phyloP scores from a whole-genome alignment of 35 echinoderm and acorn worm species.

The Ophiothrix spiculata region DNA sequence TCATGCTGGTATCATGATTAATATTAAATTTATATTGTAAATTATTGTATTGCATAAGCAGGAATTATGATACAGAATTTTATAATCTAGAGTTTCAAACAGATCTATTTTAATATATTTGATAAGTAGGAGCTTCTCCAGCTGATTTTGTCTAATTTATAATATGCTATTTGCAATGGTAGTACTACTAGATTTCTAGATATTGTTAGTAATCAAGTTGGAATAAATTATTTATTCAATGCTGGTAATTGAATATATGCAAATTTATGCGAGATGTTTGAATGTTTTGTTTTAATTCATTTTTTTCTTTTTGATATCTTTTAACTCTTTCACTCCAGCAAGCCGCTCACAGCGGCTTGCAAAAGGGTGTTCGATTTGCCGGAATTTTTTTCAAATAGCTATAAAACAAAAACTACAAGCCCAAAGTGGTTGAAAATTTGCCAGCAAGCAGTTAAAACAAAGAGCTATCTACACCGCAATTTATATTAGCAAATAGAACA shows the following conservation, averaged over 20 bases:
- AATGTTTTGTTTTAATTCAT: not conserved
- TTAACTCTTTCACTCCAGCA: too few species aligned
- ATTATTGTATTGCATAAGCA: not conserved
- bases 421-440: too few species aligned
- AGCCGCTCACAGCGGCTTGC: too few species aligned
- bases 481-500: too few species aligned
- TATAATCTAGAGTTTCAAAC: not conserved
- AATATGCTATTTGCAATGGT: not conserved
- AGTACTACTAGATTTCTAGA: not conserved
- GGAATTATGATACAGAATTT: not conserved
- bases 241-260: not conserved
- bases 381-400: too few species aligned
- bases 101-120: constrained; percentile 6
- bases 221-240: not conserved
- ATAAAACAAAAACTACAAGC: too few species aligned
- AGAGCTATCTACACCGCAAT: too few species aligned
- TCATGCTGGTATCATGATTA: constrained; percentile 5
- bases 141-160: not conserved
- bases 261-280: not conserved
- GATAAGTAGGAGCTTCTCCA: not conserved
- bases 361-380: too few species aligned
- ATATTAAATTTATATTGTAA: not conserved
- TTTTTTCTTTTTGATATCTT: too few species aligned
- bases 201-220: not conserved
- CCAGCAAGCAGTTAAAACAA: too few species aligned